Percentiles rank a stretch among this genome's conserved stretches.
These are phyloP conservation scores for Urophycis tenuis DNA, from an alignment of 2,797 vertebrate species.

Conservation along the genomic window DNA sequence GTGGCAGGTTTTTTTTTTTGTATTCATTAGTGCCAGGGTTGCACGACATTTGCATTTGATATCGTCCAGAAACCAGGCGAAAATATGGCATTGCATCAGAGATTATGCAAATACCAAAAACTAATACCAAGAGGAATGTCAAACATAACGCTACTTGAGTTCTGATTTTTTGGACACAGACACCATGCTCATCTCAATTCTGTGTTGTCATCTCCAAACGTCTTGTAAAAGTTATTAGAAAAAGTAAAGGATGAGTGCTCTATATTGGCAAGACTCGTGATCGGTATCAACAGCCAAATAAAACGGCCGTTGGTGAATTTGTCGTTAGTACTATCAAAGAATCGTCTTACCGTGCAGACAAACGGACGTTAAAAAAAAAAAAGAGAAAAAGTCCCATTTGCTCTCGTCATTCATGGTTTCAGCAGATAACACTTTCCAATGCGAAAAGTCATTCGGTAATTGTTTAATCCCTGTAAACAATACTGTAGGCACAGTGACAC, in stretches of 20 bases:
- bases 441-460: conserved; percentile 50
- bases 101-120: background rate
- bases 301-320: background rate
- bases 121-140: background rate
- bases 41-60: background rate
- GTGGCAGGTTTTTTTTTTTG: conserved; percentile 35
- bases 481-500: conserved; percentile 53
- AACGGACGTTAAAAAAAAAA: conserved; percentile 14
- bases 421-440: conserved; percentile 35
- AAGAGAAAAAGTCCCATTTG: conserved; percentile 4
- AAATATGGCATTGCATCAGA: background rate
- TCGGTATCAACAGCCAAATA: background rate
- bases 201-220: background rate
- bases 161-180: background rate
- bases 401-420: conserved; percentile 31
- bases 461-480: conserved; percentile 56
- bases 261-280: conserved; percentile 1
- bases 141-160: background rate
- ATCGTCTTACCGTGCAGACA: conserved; percentile 17
- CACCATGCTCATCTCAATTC: background rate
- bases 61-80: background rate
- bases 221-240: background rate
- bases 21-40: conserved; percentile 1
- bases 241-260: background rate
- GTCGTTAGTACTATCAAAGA: conserved; percentile 19